These are phyloP conservation scores for Numida meleagris DNA, from an alignment of 2,113 vertebrate genomes.

Conservation along the genomic window DNA sequence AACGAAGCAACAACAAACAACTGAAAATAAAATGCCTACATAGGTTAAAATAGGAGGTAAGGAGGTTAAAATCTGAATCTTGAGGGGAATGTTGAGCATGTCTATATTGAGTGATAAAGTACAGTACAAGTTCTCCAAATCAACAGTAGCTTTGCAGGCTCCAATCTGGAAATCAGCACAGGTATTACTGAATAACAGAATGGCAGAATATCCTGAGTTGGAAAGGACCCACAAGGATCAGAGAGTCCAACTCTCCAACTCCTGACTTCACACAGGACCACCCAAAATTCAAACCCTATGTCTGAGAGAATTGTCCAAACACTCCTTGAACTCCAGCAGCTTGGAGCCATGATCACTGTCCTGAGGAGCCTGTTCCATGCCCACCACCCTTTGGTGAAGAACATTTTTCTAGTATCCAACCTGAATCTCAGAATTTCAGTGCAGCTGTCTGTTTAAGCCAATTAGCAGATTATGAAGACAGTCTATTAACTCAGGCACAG, in stretches of 20 bases:
- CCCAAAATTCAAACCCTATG: neutral
- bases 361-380: neutral
- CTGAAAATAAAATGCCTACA: neutral
- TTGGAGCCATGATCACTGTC: neutral
- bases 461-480: neutral
- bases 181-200: neutral
- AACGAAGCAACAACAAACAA: neutral
- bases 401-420: neutral
- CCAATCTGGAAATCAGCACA: neutral
- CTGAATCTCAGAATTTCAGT: neutral
- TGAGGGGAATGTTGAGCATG: neutral
- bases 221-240: neutral
- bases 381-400: neutral
- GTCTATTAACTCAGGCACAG: neutral
- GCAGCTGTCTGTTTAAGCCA: neutral
- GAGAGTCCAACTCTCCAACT: neutral
- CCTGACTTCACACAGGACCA: neutral
- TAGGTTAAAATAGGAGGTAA: neutral
- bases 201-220: neutral
- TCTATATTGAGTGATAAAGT: neutral
- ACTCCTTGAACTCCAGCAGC: neutral
- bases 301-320: neutral
- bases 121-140: too few relatives aligned
- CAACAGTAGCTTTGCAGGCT: neutral
- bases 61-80: neutral